Evolutionary conservation across 1,140 invertebrate species (phyloP), one percentile per base, ranked within the genome.

Genomic region (Lysiphlebus fabarum): DNA sequence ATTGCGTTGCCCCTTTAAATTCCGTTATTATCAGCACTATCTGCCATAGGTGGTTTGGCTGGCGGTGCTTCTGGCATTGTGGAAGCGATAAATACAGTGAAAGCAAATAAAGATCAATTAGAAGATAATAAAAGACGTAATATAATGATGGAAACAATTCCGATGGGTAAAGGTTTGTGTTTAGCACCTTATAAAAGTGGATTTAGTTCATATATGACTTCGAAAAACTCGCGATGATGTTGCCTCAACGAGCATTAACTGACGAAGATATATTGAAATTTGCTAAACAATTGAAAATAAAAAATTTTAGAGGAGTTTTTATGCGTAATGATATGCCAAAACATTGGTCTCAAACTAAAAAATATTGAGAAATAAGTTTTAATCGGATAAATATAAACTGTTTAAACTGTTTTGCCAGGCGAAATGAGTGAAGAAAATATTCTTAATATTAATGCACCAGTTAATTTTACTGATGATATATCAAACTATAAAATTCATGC

Each of bases 251-350:
- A n/a, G n/a, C n/a, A n/a, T n/a, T n/a, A n/a, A n/a, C 14, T 47
- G 5, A n/a, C 6, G 9, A 3, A 17, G 45, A n/a, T n/a, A n/a
- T n/a, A n/a, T n/a, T n/a, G n/a, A 47, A 47, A 47, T 17, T 47
- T 17, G 8, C 14, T 5, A 47, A 47, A 47, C 45, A 17, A 5
- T 17, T 47, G 45, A 47, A 47, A 17, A 47, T 71, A 58, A 54
- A 58, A 10, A 1, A 67, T 64, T 72, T 71, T 63, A 51, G 69
- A 1, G 67, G 67, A 7, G 62, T 70, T 26, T 73, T 61, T 53
- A 68, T 71, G 67, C 43, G 64, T 33, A 65, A 73, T 61, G 36
- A 11, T 12, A 49, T 71, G 51, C 68, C 68, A 17, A 57, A 50
- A 53, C 50, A 41, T 34, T 61, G 62, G 48, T 65, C 71, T 5